These are phyloP conservation scores for Tapera naevia DNA, from an alignment of 2,797 vertebrate genomes.

Conservation along the genomic window DNA sequence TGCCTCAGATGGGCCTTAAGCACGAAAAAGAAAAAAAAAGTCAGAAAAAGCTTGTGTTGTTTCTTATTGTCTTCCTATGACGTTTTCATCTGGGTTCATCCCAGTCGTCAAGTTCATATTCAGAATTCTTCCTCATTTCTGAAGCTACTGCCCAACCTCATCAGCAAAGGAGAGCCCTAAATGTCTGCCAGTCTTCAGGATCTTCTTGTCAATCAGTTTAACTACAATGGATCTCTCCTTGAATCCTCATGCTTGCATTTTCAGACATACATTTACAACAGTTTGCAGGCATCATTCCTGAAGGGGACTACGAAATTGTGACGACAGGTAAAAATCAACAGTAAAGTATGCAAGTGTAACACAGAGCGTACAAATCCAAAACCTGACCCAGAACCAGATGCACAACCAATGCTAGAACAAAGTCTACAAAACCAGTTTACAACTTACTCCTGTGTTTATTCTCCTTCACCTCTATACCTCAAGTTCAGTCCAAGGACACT, in stretches of 20 bases:
- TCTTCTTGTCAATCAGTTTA: not conserved
- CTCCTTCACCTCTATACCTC: not conserved
- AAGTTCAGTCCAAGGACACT: not conserved
- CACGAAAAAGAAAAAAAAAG: no score
- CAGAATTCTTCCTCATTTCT: not conserved
- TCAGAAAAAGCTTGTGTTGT: not conserved
- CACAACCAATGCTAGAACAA: not conserved
- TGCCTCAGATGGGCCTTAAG: not conserved
- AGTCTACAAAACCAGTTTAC: not conserved
- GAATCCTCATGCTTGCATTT: not conserved
- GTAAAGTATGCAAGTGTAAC: not conserved
- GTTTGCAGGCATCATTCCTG: not conserved
- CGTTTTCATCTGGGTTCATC: not conserved
- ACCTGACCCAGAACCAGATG: not conserved
- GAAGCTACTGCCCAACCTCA: not conserved
- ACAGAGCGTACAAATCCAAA: not conserved
- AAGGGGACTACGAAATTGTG: not conserved
- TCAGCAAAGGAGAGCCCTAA: not conserved
- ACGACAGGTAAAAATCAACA: not conserved
- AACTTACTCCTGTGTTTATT: not conserved
- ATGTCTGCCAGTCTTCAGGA: not conserved
- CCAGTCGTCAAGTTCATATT: not conserved
- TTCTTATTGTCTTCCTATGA: not conserved
- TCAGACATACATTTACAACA: not conserved
- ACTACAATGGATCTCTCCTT: not conserved